Conservation (phyloP, 92 coral and sea anemone species). For the Virgularia gustaviana region DNA sequence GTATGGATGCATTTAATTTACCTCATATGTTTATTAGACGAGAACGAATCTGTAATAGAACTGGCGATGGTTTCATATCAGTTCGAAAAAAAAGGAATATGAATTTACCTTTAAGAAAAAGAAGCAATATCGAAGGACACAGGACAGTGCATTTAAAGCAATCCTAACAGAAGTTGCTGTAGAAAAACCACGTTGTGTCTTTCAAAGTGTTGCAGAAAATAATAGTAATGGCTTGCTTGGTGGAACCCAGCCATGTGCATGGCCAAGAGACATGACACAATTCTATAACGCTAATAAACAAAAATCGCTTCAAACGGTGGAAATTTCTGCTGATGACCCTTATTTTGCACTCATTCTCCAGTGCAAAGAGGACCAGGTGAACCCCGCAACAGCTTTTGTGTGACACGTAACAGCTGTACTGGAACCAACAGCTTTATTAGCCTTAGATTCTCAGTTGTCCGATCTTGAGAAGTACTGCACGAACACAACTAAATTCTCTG, state of each 20-base stretch:
- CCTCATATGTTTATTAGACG: background rate
- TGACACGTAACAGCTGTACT: slow-evolving; percentile 42
- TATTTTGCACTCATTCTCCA: slow-evolving; percentile 21
- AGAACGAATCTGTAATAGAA: background rate
- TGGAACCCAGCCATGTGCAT: background rate
- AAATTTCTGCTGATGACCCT: slow-evolving; percentile 3
- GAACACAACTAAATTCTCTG: slow-evolving; percentile 28
- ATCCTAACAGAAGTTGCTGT: background rate
- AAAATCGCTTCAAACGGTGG: background rate
- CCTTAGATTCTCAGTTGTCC: slow-evolving; percentile 37
- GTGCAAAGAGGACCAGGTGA: slow-evolving; percentile 51
- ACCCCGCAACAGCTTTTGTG: slow-evolving; percentile 34
- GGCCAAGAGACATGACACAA: background rate
- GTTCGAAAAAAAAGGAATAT: slow-evolving; percentile 8
- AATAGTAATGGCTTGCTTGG: background rate
- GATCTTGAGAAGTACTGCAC: slow-evolving; percentile 43
- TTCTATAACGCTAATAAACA: slow-evolving; percentile 9
- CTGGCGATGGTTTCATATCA: slow-evolving; percentile 15
- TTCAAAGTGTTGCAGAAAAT: slow-evolving; percentile 11
- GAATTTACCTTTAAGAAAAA: slow-evolving; percentile 22
- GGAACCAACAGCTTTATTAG: slow-evolving; percentile 45
- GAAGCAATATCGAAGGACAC: slow-evolving; percentile 8
- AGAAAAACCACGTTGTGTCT: slow-evolving; percentile 5
- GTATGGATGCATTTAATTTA: background rate
- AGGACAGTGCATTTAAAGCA: slow-evolving; percentile 3